Percentiles rank a stretch among this genome's conserved stretches.
These are phyloP conservation scores for Nemotelus nigrinus DNA, from an alignment of 2,888 invertebrate genomes.

Conservation along the genomic window DNA sequence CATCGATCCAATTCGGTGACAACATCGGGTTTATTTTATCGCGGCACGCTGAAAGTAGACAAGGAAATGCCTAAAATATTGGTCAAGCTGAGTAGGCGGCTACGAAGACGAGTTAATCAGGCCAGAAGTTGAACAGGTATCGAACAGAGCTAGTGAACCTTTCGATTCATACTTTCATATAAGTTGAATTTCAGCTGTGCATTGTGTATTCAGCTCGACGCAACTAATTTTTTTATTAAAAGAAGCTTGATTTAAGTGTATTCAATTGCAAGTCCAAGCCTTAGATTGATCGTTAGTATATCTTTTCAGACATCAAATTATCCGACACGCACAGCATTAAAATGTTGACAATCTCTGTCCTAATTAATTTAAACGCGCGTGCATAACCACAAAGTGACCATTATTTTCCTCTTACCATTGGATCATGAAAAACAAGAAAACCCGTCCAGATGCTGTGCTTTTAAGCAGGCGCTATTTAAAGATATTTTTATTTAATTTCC, in stretches of 20 bases:
- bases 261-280: no score
- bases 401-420: neutral
- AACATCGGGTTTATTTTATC: slow-evolving; percentile 25
- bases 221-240: no score
- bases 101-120: neutral
- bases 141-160: neutral
- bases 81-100: slow-evolving; percentile 21
- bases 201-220: no score
- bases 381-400: neutral
- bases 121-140: slow-evolving; percentile 7
- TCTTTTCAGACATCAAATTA: no score
- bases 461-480: slow-evolving; percentile 44
- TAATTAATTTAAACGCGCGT: slow-evolving; percentile 35
- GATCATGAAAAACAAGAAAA: slow-evolving; percentile 34
- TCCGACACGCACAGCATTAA: no score
- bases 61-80: slow-evolving; percentile 33
- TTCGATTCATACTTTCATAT: no score
- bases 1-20: slow-evolving; percentile 43
- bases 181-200: no score
- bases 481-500: slow-evolving; percentile 46
- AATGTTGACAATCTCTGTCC: slow-evolving; percentile 13
- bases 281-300: no score
- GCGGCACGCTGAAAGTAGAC: slow-evolving; percentile 1
- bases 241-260: no score
- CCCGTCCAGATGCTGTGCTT: slow-evolving; percentile 38